These are phyloP conservation scores for Tortricodes alternella DNA, from an alignment of 2,888 invertebrate species.

Conservation along the genomic window DNA sequence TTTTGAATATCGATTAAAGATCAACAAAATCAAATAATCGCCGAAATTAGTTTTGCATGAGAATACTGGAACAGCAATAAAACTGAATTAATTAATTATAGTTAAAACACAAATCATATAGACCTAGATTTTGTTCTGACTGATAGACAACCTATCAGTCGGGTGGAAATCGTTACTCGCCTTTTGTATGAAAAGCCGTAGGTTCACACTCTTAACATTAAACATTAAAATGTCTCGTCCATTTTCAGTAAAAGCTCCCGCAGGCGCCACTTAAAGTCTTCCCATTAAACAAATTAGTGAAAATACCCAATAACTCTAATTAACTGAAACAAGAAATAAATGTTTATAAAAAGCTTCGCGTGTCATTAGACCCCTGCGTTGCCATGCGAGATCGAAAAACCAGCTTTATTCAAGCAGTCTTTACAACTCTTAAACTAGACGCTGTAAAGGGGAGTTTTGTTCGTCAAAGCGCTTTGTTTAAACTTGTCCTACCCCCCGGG, in stretches of 20 bases:
- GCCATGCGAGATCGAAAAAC: constrained; percentile 20
- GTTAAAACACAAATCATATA: no score
- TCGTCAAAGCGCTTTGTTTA: neutral
- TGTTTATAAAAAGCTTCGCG: constrained; percentile 29
- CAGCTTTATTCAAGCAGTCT: neutral
- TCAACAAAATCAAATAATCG: no score
- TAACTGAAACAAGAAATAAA: constrained; percentile 24
- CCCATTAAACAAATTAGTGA: constrained; percentile 24
- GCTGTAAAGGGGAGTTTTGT: neutral
- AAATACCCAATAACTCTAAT: constrained; percentile 30
- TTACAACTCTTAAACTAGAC: neutral
- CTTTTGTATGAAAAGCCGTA: no score
- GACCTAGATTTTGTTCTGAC: no score
- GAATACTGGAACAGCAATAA: no score
- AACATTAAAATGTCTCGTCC: neutral
- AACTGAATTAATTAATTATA: no score
- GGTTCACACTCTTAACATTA: neutral
- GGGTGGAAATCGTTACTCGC: no score
- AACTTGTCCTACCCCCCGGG: constrained; percentile 31
- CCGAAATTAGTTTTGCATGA: no score
- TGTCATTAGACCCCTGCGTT: constrained; percentile 34
- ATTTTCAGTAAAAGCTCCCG: neutral
- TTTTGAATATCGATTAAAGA: no score
- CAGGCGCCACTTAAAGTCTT: constrained; percentile 4
- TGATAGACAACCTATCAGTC: no score